Percentiles rank a stretch among this genome's conserved stretches.
Evolutionary conservation across 1,140 invertebrate species (phyloP).

Genomic region (Notospermus geniculatus): DNA sequence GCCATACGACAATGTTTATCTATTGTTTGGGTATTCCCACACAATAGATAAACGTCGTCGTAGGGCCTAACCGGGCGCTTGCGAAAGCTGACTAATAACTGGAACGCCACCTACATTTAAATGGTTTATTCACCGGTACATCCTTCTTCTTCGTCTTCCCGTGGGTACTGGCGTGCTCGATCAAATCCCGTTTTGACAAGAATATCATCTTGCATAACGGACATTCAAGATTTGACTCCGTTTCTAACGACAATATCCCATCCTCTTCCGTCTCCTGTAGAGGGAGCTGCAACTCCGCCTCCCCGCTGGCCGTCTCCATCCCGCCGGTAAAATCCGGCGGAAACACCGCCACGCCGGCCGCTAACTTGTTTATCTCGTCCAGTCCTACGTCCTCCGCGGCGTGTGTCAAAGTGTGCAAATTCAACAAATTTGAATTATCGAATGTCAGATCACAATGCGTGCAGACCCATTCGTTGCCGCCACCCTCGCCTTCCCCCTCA

Average conservation of each 20-base stretch:
- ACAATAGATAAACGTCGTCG: too few species aligned
- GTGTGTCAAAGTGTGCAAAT: constrained; percentile 62
- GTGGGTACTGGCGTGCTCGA: constrained; percentile 62
- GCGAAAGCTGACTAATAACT: too few species aligned
- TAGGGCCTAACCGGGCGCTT: too few species aligned
- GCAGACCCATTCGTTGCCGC: constrained; percentile 60
- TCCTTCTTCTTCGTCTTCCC: constrained; percentile 55
- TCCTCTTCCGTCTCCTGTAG: constrained; percentile 11
- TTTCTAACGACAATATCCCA: constrained; percentile 28
- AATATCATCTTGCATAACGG: constrained; percentile 52
- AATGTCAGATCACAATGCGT: constrained; percentile 62
- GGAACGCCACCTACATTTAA: constrained; percentile 4
- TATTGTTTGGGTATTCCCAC: too few species aligned
- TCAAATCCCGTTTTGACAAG: constrained; percentile 57
- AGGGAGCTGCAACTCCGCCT: neutral
- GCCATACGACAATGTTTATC: too few species aligned
- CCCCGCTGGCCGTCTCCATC: neutral
- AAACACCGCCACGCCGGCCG: neutral
- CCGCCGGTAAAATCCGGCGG: neutral
- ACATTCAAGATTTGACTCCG: constrained; percentile 31
- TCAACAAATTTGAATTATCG: constrained; percentile 59
- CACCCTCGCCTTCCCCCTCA: constrained; percentile 34
- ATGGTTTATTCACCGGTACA: constrained; percentile 18
- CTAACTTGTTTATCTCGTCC: constrained; percentile 33
- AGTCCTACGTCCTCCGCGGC: constrained; percentile 53